These are phyloP conservation scores for Allolobophora icterica DNA, from an alignment of 2,888 invertebrate genomes.

Conservation along the genomic window DNA sequence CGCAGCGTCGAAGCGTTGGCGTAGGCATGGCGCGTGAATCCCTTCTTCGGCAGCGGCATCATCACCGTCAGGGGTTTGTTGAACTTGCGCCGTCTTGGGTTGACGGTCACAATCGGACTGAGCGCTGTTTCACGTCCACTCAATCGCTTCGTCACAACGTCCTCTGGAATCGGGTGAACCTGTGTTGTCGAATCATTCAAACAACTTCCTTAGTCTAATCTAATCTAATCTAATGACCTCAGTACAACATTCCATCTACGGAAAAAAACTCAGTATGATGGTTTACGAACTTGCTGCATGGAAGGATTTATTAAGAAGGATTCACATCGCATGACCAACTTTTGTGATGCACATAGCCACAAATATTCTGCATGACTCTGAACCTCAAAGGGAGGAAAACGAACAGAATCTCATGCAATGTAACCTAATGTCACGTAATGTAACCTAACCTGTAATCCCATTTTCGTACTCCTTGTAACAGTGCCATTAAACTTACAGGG, in stretches of 20 bases:
- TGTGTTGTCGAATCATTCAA: slow-evolving; percentile 64
- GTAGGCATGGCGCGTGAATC: neutral
- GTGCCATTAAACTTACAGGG: too few relatives aligned
- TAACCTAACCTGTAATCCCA: neutral
- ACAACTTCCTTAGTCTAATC: neutral
- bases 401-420: too few relatives aligned
- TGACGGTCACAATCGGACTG: slow-evolving; percentile 98
- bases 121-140: slow-evolving; percentile 94
- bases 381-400: too few relatives aligned
- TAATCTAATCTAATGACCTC: neutral
- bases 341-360: too few relatives aligned
- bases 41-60: slow-evolving; percentile 87
- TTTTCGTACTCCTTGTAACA: too few relatives aligned
- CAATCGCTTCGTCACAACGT: slow-evolving; percentile 90
- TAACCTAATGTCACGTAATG: too few relatives aligned
- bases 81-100: slow-evolving; percentile 96
- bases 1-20: neutral
- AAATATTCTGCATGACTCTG: too few relatives aligned
- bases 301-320: too few relatives aligned
- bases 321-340: too few relatives aligned
- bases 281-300: too few relatives aligned
- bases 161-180: slow-evolving; percentile 93
- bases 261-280: too few relatives aligned
- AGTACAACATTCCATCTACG: too few relatives aligned
- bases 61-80: slow-evolving; percentile 99